Percentiles rank a stretch among this genome's conserved stretches.
Evolutionary conservation across 2,888 invertebrate species (phyloP).

Genomic region (Andrena bicolor): DNA sequence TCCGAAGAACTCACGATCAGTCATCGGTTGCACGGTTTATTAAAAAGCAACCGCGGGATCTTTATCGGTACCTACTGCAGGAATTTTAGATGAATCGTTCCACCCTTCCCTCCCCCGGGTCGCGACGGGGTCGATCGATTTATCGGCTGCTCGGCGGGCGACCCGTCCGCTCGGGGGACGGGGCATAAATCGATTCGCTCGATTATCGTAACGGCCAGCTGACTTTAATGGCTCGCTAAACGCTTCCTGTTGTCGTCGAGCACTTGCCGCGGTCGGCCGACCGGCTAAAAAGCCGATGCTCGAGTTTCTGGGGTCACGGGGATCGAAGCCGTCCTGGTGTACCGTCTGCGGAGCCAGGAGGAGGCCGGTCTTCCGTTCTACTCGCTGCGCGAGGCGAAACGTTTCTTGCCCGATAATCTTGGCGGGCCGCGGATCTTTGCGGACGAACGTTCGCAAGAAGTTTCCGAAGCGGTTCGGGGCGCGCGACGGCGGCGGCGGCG

Average conservation of each 20-base stretch:
- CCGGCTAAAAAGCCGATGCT: slow-evolving; percentile 33
- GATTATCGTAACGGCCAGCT: slow-evolving; percentile 65
- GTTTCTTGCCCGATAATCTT: slow-evolving; percentile 16
- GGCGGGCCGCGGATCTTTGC: slow-evolving; percentile 2
- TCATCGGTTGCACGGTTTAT: slow-evolving; percentile 80
- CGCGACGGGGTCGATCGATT: slow-evolving; percentile 41
- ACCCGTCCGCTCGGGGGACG: slow-evolving; percentile 15
- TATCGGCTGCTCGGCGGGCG: slow-evolving; percentile 32
- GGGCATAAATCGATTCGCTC: slow-evolving; percentile 63
- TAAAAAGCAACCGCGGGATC: slow-evolving; percentile 75
- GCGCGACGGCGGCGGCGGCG: slow-evolving; percentile 25
- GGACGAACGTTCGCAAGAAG: slow-evolving; percentile 43
- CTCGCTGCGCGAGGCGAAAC: background rate
- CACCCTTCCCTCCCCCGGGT: background rate
- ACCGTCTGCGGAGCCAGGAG: slow-evolving; percentile 30
- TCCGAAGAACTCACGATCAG: slow-evolving; percentile 69
- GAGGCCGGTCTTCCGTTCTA: slow-evolving; percentile 16
- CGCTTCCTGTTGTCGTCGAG: slow-evolving; percentile 51
- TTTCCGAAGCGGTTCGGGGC: background rate
- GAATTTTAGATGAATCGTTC: background rate
- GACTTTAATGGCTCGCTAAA: slow-evolving; percentile 63
- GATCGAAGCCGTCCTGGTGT: background rate
- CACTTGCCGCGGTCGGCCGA: slow-evolving; percentile 42
- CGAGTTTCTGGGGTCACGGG: background rate
- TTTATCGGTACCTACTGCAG: slow-evolving; percentile 30